Evolutionary conservation across 2,113 vertebrate species (phyloP), one percentile per base, ranked within the genome.

Genomic region (Urocitellus parryii): DNA sequence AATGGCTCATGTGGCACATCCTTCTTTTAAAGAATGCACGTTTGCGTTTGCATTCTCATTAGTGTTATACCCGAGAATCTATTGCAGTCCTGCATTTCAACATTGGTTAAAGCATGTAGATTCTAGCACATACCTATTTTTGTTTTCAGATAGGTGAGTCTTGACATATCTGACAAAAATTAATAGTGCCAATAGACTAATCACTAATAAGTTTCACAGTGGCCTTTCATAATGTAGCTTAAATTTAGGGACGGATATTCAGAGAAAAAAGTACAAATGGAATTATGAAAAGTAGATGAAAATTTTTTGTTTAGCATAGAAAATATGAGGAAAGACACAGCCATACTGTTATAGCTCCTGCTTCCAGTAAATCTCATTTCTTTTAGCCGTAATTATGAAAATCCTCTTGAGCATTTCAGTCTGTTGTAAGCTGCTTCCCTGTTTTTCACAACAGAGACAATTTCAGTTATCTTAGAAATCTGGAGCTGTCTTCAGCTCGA

Each of bases 401-500:
- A 98, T 98, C 94, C 96, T 97, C 97, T 91, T 48, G 73, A 98
- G 95, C 79, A 88, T 97, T 97, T 85, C 34, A 76, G 91, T 96
- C 85, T 81, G 95, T 74, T 96, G 95, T 96, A 96, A 98, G 87
- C 68, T 89, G 25, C 73, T 88, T 72, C 82, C 34, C 45, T 96
- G 65, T 92, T 97, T 97, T 97, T 97, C 88, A 96, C 97, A 98
- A 97, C 96, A 92, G 90, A 98, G 97, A 96, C 96, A 94, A 96
- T 98, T 97, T 97, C 89, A 97, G 90, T 97, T 98, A 97, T 98
- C 98, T 96, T 94, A 92, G 96, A 97, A 98, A 98, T 98, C 98
- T 97, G 94, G 67, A 98, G 74, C 96, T 97, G 96, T 95, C 96
- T 98, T 97, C 90, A 98, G 96, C 90, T 91, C 7, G 34, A 97